Evolutionary conservation across 2,797 vertebrate species (phyloP).

Genomic region (Rhincodon typus): DNA sequence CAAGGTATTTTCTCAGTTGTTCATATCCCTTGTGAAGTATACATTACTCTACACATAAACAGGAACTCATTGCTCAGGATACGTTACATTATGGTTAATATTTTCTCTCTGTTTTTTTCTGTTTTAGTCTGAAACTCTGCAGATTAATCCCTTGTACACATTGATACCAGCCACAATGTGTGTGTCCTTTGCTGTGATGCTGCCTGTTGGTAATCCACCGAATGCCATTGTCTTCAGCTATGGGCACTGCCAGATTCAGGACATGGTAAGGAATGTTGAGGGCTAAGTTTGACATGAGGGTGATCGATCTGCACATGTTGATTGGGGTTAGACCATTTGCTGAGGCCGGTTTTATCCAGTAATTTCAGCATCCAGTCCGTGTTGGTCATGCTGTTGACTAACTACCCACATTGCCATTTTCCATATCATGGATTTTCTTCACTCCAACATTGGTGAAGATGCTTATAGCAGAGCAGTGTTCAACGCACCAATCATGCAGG

Average conservation of each 20-base stretch:
- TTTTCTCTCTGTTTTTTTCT: not conserved
- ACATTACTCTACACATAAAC: not conserved
- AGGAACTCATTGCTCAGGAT: not conserved
- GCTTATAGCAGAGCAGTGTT: too few relatives aligned
- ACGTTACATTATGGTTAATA: not conserved
- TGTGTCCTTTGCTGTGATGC: constrained; percentile 95
- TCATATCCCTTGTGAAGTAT: not conserved
- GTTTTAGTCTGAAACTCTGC: constrained; percentile 82
- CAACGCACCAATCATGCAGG: too few relatives aligned
- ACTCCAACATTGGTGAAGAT: too few relatives aligned
- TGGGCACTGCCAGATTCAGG: constrained; percentile 88
- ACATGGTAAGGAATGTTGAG: constrained; percentile 75
- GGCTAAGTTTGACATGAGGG: not conserved
- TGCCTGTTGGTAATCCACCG: constrained; percentile 95
- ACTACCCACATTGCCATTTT: too few relatives aligned
- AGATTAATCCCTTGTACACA: constrained; percentile 89
- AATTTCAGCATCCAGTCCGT: too few relatives aligned
- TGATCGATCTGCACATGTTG: not conserved
- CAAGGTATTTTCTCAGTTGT: not conserved
- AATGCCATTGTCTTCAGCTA: constrained; percentile 98
- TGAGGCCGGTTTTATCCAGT: not conserved
- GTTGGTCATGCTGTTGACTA: not conserved
- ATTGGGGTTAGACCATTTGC: not conserved
- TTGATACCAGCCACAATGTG: constrained; percentile 96
- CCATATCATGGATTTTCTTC: too few relatives aligned